Evolutionary conservation across 2,888 invertebrate species (phyloP), one percentile per base, ranked within the genome.

Genomic region (Anthrax anthrax): DNA sequence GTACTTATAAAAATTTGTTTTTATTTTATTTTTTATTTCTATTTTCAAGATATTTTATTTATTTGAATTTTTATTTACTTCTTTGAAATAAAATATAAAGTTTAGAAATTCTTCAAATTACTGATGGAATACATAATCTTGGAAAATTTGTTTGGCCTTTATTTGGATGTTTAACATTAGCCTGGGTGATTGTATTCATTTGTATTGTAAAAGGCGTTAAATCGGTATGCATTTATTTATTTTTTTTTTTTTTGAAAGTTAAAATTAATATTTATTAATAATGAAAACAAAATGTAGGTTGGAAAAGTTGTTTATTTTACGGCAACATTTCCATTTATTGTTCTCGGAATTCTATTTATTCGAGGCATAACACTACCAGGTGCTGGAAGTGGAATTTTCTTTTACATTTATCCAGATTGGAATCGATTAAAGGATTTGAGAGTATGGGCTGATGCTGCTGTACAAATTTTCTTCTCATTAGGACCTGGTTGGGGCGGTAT

Each of bases 381-480:
- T 27, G 86, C 89, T 34, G 74, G 72, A 66, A 73, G 78, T 50
- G 89, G 88, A 12, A 78, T 88, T 50, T 62, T 70, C 40, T 88
- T 83, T 63, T 89, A 87, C 58, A 74, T 89, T 47, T 74, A 77
- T 52, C 89, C 88, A 0, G 77, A 88, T 58, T 88, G 90, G 80
- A 66, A 73, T 36, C 81, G 83, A 57, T 70, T 91, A 36, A 69
- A 71, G 14, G 84, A 88, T 60, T 75, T 87, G 16, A 78, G 81
- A 69, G 87, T 91, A 5, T 92, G 92, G 92, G 82, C 85, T 1
- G 90, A 91, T 64, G 92, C 92, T 1, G 88, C 89, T 0, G 80
- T 88, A n/a, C 91, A 92, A 68, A 83, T 92, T 53, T 90, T 92
- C 67, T 92, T 83, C 62, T 90, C 91, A 0, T 76, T 92, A 17